Evolutionary conservation across 2,888 invertebrate species (phyloP), one percentile per base, ranked within the genome.

Genomic region (Melitaea athalia): DNA sequence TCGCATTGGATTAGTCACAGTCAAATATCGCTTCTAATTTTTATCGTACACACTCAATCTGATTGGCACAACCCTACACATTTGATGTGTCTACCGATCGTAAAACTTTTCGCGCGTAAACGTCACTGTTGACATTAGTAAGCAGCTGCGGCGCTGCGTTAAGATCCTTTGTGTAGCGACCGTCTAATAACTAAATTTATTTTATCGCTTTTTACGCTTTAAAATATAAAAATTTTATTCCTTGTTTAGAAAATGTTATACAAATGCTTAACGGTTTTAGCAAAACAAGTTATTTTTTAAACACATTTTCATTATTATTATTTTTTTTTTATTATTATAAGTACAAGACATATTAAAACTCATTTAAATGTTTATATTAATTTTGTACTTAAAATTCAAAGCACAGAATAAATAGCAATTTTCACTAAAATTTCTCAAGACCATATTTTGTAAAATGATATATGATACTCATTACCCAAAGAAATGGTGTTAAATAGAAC

Each of bases 91-190:
- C 92, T 91, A 88, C 81, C 77, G 83, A 80, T 89, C 91, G 86
- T 92, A 92, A 91, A 92, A 89, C 91, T 92, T 89, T 91, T 89
- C 86, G 91, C 90, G 90, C 91, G 91, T 92, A 91, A 92, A 92
- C 86, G 91, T 92, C 92, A 88, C 85, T 79, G 82, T 85, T 88
- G 91, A 88, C 87, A 85, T 84, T 83, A 84, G 82, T 78, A 80
- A 90, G 89, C 91, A 89, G 90, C 89, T 91, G 91, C 83, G 88
- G 90, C 90, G 89, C 88, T 89, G 83, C 77, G 79, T 81, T 82
- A 84, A 82, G 78, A 78, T 81, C 83, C 85, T 85, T 86, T 87
- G 85, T 87, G 81, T 76, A 72, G 75, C 71, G 57, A 77, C 82
- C 85, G 86, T 89, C 88, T 87, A 88, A 87, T 84, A 86, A 83